These are phyloP conservation scores for Neodiprion pinetum DNA, from an alignment of 1,140 invertebrate species.

Conservation along the genomic window DNA sequence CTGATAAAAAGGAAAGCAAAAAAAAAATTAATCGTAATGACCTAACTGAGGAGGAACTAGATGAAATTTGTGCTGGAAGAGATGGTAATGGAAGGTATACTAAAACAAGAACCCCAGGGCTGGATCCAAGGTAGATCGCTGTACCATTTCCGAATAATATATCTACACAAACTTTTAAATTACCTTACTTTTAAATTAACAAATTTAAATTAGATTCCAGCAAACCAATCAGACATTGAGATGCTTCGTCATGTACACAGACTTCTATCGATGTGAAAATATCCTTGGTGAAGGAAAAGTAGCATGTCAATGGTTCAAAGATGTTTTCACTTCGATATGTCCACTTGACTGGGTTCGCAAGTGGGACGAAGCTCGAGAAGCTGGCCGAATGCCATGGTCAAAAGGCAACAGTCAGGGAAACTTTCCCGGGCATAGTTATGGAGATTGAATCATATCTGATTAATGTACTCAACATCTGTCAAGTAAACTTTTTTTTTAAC, in stretches of 20 bases:
- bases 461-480: too few species aligned
- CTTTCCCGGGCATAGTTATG: slow-evolving; percentile 42
- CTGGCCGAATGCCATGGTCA: slow-evolving; percentile 39
- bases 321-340: slow-evolving; percentile 44
- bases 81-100: background rate
- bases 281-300: slow-evolving; percentile 44
- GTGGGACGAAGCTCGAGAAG: slow-evolving; percentile 43
- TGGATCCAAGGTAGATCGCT: slow-evolving; percentile 39
- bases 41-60: background rate
- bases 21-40: background rate
- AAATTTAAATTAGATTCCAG: slow-evolving; percentile 46
- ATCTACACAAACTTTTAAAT: background rate
- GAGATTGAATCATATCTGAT: background rate
- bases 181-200: background rate
- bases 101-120: slow-evolving; percentile 21
- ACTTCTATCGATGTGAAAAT: slow-evolving; percentile 52
- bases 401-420: slow-evolving; percentile 33
- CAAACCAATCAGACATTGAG: slow-evolving; percentile 53
- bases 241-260: slow-evolving; percentile 53
- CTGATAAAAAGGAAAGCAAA: background rate
- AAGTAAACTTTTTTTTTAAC: background rate
- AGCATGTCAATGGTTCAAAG: slow-evolving; percentile 52
- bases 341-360: slow-evolving; percentile 43
- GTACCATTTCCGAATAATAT: slow-evolving; percentile 1
- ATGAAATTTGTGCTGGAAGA: background rate